phyloP scores from a whole-genome alignment of 1,140 invertebrate genomes.

The Pomacea maculata region DNA sequence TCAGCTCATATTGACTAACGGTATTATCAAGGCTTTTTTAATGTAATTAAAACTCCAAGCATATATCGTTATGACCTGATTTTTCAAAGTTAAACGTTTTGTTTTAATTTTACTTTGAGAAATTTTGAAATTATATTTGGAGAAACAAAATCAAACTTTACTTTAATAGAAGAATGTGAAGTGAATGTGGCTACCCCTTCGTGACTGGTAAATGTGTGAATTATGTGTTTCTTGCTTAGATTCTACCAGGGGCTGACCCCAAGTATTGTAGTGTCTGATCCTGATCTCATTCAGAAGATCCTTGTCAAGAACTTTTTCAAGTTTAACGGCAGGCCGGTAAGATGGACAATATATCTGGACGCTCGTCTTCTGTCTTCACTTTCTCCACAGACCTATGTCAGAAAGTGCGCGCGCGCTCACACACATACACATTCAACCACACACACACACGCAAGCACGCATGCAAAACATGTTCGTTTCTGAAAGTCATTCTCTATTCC shows the following conservation, averaged over 20 bases:
- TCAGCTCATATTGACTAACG: background rate
- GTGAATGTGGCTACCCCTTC: background rate
- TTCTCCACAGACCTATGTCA: background rate
- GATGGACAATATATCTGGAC: background rate
- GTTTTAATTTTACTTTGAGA: background rate
- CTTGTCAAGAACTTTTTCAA: slow-evolving; percentile 53
- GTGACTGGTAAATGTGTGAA: background rate
- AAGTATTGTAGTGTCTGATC: slow-evolving; percentile 51
- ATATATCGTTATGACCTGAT: background rate
- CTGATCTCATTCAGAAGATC: slow-evolving; percentile 50
- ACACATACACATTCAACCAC: too few species aligned
- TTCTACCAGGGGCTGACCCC: slow-evolving; percentile 51
- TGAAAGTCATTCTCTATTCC: too few species aligned
- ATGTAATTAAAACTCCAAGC: background rate
- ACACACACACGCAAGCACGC: too few species aligned
- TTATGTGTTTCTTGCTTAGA: slow-evolving; percentile 27
- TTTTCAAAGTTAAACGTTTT: background rate
- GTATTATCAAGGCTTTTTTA: background rate
- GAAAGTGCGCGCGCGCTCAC: too few species aligned
- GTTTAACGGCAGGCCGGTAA: slow-evolving; percentile 49
- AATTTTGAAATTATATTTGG: background rate
- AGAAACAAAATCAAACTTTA: background rate
- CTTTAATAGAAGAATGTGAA: too few species aligned
- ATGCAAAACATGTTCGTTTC: too few species aligned
- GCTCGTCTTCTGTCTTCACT: slow-evolving; percentile 8